phyloP scores from a whole-genome alignment of 2,113 vertebrate species.

The Psilopogon haemacephalus region DNA sequence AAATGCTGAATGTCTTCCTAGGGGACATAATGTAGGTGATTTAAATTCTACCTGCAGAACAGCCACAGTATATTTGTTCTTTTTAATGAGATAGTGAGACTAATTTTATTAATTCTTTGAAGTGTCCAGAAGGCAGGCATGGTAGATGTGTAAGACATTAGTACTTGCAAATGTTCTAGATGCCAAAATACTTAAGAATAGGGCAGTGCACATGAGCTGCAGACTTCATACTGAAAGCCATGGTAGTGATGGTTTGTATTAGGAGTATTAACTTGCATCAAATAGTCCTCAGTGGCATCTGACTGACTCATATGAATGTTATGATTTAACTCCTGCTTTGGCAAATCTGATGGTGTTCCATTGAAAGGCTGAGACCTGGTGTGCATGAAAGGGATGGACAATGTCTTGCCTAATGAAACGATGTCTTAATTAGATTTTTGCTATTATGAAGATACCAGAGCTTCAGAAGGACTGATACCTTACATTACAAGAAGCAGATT shows the following conservation, averaged over 20 bases:
- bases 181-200: not conserved
- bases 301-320: not conserved
- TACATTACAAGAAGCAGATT: not conserved
- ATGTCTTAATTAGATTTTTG: not conserved
- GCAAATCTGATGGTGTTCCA: not conserved
- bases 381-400: not conserved
- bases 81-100: not conserved
- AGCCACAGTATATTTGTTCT: not conserved
- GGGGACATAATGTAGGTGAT: not conserved
- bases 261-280: not conserved
- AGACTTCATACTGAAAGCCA: not conserved
- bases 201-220: not conserved
- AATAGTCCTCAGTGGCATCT: not conserved
- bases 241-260: not conserved
- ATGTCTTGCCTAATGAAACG: not conserved
- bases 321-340: not conserved
- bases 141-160: not conserved
- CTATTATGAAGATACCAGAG: not conserved
- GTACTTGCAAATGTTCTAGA: not conserved
- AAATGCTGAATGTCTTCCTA: not conserved
- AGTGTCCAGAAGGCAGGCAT: not conserved
- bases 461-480: not conserved
- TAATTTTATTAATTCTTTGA: conserved; percentile 20
- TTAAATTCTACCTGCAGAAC: not conserved
- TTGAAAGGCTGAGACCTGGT: not conserved